Conservation (phyloP, 1,140 invertebrate species). For the Drosophila takahashii region DNA sequence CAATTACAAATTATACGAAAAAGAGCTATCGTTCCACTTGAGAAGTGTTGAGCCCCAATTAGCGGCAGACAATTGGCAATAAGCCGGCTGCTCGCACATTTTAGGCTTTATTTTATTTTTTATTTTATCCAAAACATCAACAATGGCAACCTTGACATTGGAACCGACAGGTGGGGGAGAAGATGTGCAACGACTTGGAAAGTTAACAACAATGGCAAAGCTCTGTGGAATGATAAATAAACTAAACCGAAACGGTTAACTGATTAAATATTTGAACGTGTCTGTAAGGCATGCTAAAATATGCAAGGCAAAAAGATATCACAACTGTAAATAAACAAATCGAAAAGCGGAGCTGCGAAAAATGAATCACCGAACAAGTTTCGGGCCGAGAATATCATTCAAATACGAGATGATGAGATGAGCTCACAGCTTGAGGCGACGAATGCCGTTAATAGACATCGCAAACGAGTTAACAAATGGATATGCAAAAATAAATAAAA, state of each 20-base stretch:
- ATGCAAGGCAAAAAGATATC: conserved; percentile 51
- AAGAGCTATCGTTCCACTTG: conserved; percentile 70
- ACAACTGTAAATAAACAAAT: conserved; percentile 50
- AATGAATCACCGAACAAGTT: conserved; percentile 70
- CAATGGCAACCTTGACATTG: conserved; percentile 72
- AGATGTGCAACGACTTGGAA: conserved; percentile 67
- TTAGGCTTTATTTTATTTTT: conserved; percentile 20
- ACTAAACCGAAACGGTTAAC: conserved; percentile 41
- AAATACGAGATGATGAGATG: conserved; percentile 39
- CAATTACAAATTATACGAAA: conserved; percentile 72
- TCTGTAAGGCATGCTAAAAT: conserved; percentile 37
- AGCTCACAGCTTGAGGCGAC: conserved; percentile 51
- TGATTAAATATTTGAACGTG: conserved; percentile 53
- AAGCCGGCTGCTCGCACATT: conserved; percentile 43
- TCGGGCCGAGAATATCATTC: conserved; percentile 29
- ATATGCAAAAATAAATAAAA: conserved; percentile 40
- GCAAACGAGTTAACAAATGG: conserved; percentile 53
- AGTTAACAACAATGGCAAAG: conserved; percentile 21
- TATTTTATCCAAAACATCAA: conserved; percentile 17
- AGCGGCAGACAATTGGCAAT: conserved; percentile 55
- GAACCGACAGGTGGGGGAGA: conserved; percentile 41
- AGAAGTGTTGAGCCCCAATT: conserved; percentile 69
- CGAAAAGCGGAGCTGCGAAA: conserved; percentile 45
- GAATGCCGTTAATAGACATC: conserved; percentile 66
- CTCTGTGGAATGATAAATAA: conserved; percentile 14